Base-by-base conservation (phyloP, 1,140 invertebrate species). In the Mesaphorura yosii region DNA sequence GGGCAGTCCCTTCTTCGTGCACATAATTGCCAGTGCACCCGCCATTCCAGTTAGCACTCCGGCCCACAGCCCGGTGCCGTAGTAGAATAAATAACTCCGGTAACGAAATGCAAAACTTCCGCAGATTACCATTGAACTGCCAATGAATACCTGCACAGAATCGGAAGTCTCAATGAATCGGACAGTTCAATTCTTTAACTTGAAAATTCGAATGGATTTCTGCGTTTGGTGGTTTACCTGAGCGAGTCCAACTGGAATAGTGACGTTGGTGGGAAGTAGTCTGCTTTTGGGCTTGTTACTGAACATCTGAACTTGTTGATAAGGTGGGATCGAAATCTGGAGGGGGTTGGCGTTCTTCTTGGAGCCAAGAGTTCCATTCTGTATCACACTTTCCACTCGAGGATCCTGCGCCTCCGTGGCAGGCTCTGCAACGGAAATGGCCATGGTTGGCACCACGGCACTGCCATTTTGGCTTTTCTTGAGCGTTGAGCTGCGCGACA, bases 41-140 rank as follows among this genome's bases (percentile, higher is more conserved):
- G 48, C 23, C 29, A 62, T 56, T 7, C 56, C 60, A 0, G 54
- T 50, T 4, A 62, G 25, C 2, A 45, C 57, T 19, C 60, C 60
- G 7, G 60, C 51, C 60, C 57, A 63, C 2, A 59, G 31, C 7
- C 57, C 57, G 1, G 57, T 50, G 17, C 60, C 57, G 42, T 63
- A 63, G 45, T 59, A 57, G 45, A 63, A 59, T 14, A 59, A 27
- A 27, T 63, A 59, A 37, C 57, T 63, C 34, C 58, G 54, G 42
- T 59, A 63, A 28, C 57, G 47, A 1, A 63, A 44, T 26, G 57
- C 55, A 27, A 57, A 51, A 6, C 44, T 40, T 10, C 56, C 60
- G 17, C 47, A 51, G 25, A 58, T 38, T 12, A 58, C 60, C 60
- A 62, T 62, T 3, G 52, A 52, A 10, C 38, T 50, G 5, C 60